These are phyloP conservation scores for Peromyscus leucopus DNA, from an alignment of 2,113 vertebrate species.

Conservation along the genomic window DNA sequence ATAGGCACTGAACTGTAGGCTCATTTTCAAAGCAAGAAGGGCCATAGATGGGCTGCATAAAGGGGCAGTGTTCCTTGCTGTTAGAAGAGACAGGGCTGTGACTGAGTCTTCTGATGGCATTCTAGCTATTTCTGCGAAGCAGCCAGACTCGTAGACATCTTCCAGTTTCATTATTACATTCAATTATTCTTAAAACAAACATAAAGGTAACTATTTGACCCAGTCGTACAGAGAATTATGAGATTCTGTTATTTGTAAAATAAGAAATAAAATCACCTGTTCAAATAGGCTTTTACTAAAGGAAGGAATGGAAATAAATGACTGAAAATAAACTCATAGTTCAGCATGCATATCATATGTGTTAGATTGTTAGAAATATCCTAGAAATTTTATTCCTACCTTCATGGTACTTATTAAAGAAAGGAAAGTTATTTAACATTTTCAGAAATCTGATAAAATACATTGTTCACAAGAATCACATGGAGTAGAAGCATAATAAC, in stretches of 20 bases:
- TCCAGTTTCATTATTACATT: not conserved
- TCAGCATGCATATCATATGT: not conserved
- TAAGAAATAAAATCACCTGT: not conserved
- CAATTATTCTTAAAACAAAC: not conserved
- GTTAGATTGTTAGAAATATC: not conserved
- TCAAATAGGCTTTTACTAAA: not conserved
- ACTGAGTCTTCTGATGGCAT: not conserved
- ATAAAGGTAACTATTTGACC: not conserved
- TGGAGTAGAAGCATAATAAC: not conserved
- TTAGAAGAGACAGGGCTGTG: not conserved
- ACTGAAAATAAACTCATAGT: not conserved
- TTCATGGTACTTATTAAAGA: not conserved
- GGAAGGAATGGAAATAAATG: not conserved
- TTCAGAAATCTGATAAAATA: not conserved
- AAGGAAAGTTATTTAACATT: not conserved
- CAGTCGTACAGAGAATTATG: not conserved
- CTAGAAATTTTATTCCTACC: not conserved
- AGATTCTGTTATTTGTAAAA: conserved; percentile 11
- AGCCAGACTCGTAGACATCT: not conserved
- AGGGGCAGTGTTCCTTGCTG: not conserved
- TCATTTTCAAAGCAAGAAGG: not conserved
- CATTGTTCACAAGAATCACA: not conserved
- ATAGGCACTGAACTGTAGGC: not conserved
- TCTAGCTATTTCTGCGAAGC: not conserved
- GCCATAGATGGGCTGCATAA: rapidly evolving